Conservation (phyloP, 1,140 invertebrate genomes). For the Lucilia sericata region DNA sequence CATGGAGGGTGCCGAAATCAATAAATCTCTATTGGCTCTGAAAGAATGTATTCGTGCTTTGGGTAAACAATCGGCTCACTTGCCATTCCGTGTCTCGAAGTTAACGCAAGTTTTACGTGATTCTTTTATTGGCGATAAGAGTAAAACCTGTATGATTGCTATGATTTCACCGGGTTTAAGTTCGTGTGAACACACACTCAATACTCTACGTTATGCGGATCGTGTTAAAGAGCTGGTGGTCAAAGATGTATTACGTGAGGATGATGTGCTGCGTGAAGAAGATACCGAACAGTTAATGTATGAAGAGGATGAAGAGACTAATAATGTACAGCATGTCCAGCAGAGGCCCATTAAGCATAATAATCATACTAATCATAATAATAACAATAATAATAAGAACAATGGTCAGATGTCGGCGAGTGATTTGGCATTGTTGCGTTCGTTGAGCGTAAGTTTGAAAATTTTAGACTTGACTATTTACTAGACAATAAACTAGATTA, state of each 20-base stretch:
- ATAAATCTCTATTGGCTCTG: slow-evolving; percentile 95
- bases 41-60: slow-evolving; percentile 99
- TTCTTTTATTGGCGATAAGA: slow-evolving; percentile 99
- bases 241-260: slow-evolving; percentile 70
- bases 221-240: slow-evolving; percentile 91
- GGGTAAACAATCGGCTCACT: slow-evolving; percentile 92
- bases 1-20: slow-evolving; percentile 99
- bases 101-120: slow-evolving; percentile 97
- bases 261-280: slow-evolving; percentile 71
- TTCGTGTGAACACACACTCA: slow-evolving; percentile 97
- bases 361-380: slow-evolving; percentile 50
- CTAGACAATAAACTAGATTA: no score
- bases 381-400: slow-evolving; percentile 66
- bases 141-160: slow-evolving; percentile 99
- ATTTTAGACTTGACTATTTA: no score
- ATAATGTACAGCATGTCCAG: slow-evolving; percentile 54
- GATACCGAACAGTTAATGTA: slow-evolving; percentile 63
- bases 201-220: slow-evolving; percentile 97
- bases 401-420: slow-evolving; percentile 66
- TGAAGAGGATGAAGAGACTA: slow-evolving; percentile 64
- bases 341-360: slow-evolving; percentile 45
- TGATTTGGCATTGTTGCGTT: slow-evolving; percentile 86
- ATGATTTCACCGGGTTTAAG: slow-evolving; percentile 96
- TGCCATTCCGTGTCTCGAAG: slow-evolving; percentile 98
- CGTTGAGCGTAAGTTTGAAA: slow-evolving; percentile 80